Evolutionary conservation across 2,113 vertebrate species (phyloP).

Genomic region (Parus major): DNA sequence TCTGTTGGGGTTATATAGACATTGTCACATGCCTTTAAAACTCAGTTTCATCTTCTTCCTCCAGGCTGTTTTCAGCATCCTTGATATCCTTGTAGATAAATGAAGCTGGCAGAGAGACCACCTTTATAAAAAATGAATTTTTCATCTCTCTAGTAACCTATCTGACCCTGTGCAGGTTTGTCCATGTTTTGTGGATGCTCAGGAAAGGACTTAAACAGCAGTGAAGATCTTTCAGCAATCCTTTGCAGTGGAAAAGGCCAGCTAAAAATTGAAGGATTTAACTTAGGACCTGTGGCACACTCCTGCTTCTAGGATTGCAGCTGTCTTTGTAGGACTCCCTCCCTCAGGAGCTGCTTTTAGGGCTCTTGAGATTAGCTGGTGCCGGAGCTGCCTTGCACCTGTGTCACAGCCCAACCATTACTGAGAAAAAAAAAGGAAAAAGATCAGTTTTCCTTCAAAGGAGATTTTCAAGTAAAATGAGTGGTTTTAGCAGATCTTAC

Average conservation of each 20-base stretch:
- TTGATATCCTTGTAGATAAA: neutral
- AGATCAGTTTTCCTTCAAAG: neutral
- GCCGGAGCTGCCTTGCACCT: neutral
- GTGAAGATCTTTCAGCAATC: neutral
- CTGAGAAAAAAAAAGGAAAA: neutral
- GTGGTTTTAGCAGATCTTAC: neutral
- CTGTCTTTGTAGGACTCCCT: neutral
- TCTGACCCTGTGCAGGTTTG: neutral
- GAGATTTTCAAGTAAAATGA: neutral
- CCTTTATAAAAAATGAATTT: neutral
- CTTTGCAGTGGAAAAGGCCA: neutral
- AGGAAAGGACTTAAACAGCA: neutral
- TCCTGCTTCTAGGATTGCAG: neutral
- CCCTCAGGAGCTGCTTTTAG: neutral
- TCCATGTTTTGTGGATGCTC: neutral
- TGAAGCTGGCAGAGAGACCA: neutral
- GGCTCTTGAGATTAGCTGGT: neutral
- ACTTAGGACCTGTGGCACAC: neutral
- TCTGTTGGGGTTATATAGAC: neutral
- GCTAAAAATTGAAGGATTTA: neutral
- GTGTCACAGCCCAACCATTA: neutral
- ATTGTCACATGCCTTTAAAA: conserved; percentile 5
- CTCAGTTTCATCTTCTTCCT: neutral
- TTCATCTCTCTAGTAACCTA: neutral
- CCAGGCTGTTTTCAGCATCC: neutral